Evolutionary conservation across 2,113 vertebrate genomes (phyloP), one percentile per base, ranked within the genome.

Genomic region (Progne subis): DNA sequence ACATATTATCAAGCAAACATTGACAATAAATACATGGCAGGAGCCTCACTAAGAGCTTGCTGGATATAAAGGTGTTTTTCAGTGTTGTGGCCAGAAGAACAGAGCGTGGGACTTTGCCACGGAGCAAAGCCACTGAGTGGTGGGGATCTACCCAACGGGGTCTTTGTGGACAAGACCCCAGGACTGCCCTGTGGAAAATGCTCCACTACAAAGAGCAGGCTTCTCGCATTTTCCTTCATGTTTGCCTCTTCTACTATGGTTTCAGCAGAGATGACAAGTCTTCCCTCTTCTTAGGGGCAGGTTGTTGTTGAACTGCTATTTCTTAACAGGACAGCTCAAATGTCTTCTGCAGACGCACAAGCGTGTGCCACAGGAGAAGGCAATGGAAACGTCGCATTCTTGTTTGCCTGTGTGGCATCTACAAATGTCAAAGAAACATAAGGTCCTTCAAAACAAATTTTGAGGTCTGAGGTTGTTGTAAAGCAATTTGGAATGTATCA

Each of bases 41-140:
- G 57, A 79, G 52, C 53, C 32, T 78, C 71, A 34, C 56, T 59
- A 68, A 63, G 44, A 72, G 20, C 21, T 78, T 53, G 19, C 44
- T 88, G 65, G 25, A 4, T 46, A 8, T 41, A 63, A 49, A 71
- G 61, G 34, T n/a, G 24, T 31, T 50, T 90, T 67, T 49, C 25
- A n/a, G 47, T 21, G 47, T 39, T 56, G 82, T 63, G 52, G 34
- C 39, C 60, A 53, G 50, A 74, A 39, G 46, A 80, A 19, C 17
- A 28, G 14, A 28, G 14, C 0, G 0, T 7, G 2, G 55, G 64
- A 68, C 39, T 57, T 55, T 50, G 11, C 34, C 4, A 4, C 2
- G 2, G 61, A 67, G 18, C 5, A 2, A 31, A 37, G 37, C 37
- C 37, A 14, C 12, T 4, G 0, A 29, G 23, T 37, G 6, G 21